Base-by-base conservation (phyloP, 2,888 invertebrate genomes). In the Halictus quadricinctus region DNA sequence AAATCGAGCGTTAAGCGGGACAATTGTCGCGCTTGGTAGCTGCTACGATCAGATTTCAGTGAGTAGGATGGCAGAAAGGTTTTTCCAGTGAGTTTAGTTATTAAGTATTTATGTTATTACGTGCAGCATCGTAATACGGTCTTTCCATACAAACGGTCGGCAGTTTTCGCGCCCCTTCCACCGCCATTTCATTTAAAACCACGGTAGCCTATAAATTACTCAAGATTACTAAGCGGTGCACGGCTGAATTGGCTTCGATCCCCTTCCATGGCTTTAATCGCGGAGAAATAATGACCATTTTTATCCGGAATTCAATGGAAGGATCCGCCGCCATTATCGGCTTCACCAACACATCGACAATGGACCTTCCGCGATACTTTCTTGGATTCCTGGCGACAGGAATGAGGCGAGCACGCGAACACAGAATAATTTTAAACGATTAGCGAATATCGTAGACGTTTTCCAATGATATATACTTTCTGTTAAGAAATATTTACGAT, bases 181-280 rank as follows among this genome's bases (percentile, higher is more conserved):
- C 36, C 43, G 41, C 18, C 12, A n/a, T 78, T 73, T 25, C 72
- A 72, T 88, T 88, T 76, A 84, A 46, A 72, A 80, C 72, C 79
- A 7, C 69, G 60, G 60, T 78, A 48, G 76, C 18, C 41, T 73
- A 72, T 86, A 88, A 84, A 88, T 88, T 86, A 84, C 79, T 88
- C 84, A 82, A 81, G 74, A 88, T 88, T 86, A 86, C 58, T 80
- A 48, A 86, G 76, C 70, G 64, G 79, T 41, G 41, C 66, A 13
- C 69, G 41, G 36, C n/a, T 41, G 74, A 77, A 84, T 77, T 83
- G 85, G 73, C 73, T 70, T 74, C 72, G 64, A 50, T 43, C 72
- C 66, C 50, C 29, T 72, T 76, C 72, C 25, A 21, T 76, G 58
- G 72, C 84, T 83, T 84, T 84, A 83, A 76, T 70, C 84, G 76